Evolutionary conservation across 1,140 invertebrate species (phyloP), one percentile per base, ranked within the genome.

Genomic region (Bombus terrestris): DNA sequence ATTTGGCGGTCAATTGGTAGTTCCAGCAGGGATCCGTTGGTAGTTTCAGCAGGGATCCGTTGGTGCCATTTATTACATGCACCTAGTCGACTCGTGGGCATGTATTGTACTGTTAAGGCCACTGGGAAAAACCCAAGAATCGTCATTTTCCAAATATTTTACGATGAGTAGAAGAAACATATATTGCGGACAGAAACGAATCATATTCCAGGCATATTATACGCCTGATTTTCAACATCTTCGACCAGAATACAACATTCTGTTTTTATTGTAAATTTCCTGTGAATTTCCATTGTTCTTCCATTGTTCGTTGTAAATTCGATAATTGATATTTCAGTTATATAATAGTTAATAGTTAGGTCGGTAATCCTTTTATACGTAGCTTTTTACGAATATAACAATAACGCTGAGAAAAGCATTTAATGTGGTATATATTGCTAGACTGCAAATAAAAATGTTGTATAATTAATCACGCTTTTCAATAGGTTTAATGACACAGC

Each of bases 121-220:
- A 0, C 0, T 18, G 47, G 47, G 15, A 0, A 84, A 91, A 87
- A 83, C 81, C 86, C 84, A 28, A 41, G 28, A 22, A 22, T 41
- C 39, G 0, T 66, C n/a, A 68, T 35, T 79, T 78, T 82, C 2
- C 25, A 6, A 37, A 3, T 8, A 82, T 53, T 62, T n/a, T 6
- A 32, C 3, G 8, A 15, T 39, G 43, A 1, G 0, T 22, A 0
- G 0, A 4, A 3, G 22, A 75, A 90, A 89, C 86, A 88, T 83
- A 73, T 87, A 86, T 90, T 92, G 93, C 62, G 68, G 73, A 88
- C 91, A 79, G 66, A 37, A 47, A 72, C 28, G 35, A 85, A 83
- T 43, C 59, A 69, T n/a, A 72, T 57, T 68, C 25, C 8, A 1
- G 32, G 79, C 78, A 87, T 18, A 37, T 82, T 62, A 76, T 62